phyloP scores from a whole-genome alignment of 2,113 vertebrate genomes.

The Hippocampus mohnikei region DNA sequence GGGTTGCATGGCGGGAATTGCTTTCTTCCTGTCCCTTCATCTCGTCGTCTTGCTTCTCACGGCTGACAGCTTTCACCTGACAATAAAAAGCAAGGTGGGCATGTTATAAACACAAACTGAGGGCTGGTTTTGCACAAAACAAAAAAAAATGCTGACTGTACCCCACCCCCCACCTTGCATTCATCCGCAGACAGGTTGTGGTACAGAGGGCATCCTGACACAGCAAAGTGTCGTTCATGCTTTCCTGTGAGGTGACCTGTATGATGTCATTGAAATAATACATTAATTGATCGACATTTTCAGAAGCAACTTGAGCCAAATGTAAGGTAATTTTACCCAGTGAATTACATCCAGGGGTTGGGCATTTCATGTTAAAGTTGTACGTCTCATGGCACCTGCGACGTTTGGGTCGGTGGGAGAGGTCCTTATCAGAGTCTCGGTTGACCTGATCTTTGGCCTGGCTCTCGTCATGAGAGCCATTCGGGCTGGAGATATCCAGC shows the following conservation, averaged over 20 bases:
- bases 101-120: background rate
- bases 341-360: slow-evolving; percentile 95
- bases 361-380: slow-evolving; percentile 99
- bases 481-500: slow-evolving; percentile 97
- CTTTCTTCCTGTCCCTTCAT: slow-evolving; percentile 88
- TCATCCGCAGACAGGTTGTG: slow-evolving; percentile 98
- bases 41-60: slow-evolving; percentile 97
- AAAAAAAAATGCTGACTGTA: background rate
- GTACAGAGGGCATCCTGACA: slow-evolving; percentile 94
- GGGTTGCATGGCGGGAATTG: slow-evolving; percentile 90
- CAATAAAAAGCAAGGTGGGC: background rate
- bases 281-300: background rate
- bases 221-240: slow-evolving; percentile 96
- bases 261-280: background rate
- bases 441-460: slow-evolving; percentile 87
- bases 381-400: slow-evolving; percentile 98
- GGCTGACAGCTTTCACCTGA: slow-evolving; percentile 92
- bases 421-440: slow-evolving; percentile 94
- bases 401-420: slow-evolving; percentile 92
- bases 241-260: slow-evolving; percentile 95
- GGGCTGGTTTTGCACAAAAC: background rate
- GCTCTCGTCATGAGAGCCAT: slow-evolving; percentile 94
- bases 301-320: background rate
- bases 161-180: slow-evolving; percentile 82
- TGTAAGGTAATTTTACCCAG: slow-evolving; percentile 72